Conservation (phyloP, 1,140 invertebrate genomes). For the Condylostylus longicornis region DNA sequence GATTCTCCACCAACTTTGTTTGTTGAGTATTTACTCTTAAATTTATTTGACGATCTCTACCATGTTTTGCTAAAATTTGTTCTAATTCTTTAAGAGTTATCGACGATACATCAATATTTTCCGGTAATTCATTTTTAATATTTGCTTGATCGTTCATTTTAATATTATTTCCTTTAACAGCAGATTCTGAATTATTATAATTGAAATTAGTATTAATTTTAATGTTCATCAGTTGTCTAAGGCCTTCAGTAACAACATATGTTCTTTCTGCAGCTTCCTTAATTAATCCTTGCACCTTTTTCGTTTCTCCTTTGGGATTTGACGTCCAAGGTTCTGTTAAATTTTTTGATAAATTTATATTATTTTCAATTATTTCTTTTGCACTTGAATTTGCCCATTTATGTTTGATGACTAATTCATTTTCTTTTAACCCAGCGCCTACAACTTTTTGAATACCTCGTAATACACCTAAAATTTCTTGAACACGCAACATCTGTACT, state of each 20-base stretch:
- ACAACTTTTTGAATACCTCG: conserved; percentile 43
- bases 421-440: conserved; percentile 40
- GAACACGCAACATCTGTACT: no score
- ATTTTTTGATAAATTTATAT: conserved; percentile 20
- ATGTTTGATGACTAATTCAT: conserved; percentile 37
- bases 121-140: conserved; percentile 8
- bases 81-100: conserved; percentile 27
- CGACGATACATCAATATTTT: conserved; percentile 25
- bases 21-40: conserved; percentile 15
- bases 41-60: conserved; percentile 19
- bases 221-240: conserved; percentile 13
- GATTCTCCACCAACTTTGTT: conserved; percentile 11
- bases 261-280: conserved; percentile 20
- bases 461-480: conserved; percentile 43
- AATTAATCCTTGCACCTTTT: conserved; percentile 13
- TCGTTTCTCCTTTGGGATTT: conserved; percentile 18
- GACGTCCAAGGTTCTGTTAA: conserved; percentile 20
- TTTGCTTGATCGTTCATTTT: not conserved
- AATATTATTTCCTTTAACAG: conserved; percentile 2
- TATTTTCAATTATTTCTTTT: conserved; percentile 33
- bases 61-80: conserved; percentile 22
- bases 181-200: not conserved
- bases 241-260: conserved; percentile 20
- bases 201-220: conserved; percentile 3
- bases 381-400: conserved; percentile 49